Evolutionary conservation across 2,888 invertebrate species (phyloP).

Genomic region (Pyralis farinalis): DNA sequence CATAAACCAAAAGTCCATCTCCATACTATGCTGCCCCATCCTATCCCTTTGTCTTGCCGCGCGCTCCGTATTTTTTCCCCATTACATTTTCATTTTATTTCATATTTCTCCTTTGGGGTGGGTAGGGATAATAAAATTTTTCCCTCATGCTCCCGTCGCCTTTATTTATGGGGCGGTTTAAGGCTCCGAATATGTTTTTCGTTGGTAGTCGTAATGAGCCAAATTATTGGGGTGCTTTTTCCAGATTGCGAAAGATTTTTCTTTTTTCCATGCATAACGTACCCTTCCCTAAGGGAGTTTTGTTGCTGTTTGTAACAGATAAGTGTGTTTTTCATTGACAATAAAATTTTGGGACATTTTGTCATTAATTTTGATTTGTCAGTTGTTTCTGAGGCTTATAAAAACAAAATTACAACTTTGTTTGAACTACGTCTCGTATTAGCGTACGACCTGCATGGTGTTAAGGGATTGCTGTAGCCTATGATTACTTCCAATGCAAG

Average conservation of each 20-base stretch:
- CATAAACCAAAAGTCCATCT: slow-evolving; percentile 27
- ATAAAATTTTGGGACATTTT: slow-evolving; percentile 7
- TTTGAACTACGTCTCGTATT: too few species aligned
- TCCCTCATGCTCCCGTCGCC: slow-evolving; percentile 64
- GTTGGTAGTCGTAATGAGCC: slow-evolving; percentile 74
- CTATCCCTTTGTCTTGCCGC: slow-evolving; percentile 75
- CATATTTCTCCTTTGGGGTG: slow-evolving; percentile 74
- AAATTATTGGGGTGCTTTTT: slow-evolving; percentile 75
- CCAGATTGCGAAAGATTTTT: slow-evolving; percentile 53
- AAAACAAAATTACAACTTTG: too few species aligned
- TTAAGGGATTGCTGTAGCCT: too few species aligned
- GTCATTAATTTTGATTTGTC: not conserved
- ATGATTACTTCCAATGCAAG: too few species aligned
- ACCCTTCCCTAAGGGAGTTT: slow-evolving; percentile 15
- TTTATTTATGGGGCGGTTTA: slow-evolving; percentile 75
- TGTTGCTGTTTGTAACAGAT: slow-evolving; percentile 12
- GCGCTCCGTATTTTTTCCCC: slow-evolving; percentile 76
- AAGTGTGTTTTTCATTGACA: slow-evolving; percentile 11
- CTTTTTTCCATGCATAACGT: slow-evolving; percentile 17
- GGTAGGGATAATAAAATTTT: slow-evolving; percentile 74
- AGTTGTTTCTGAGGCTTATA: too few species aligned
- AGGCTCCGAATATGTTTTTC: slow-evolving; percentile 75
- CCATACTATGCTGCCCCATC: slow-evolving; percentile 27
- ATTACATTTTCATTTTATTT: slow-evolving; percentile 81
- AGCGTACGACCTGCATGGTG: too few species aligned